phyloP scores from a whole-genome alignment of 1,140 invertebrate species.

The Scaptodrosophila lebanonensis region DNA sequence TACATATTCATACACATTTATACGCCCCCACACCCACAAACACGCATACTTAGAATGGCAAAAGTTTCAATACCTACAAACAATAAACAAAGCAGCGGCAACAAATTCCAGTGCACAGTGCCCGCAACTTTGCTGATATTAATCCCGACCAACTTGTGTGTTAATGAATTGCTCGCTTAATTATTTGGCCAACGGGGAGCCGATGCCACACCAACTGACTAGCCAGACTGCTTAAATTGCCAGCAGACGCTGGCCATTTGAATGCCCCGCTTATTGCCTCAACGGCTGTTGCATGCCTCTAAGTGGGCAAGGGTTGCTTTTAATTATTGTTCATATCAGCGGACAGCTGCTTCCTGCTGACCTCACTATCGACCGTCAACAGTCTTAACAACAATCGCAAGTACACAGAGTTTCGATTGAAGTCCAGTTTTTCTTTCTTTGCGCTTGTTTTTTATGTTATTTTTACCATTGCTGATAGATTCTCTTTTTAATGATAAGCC shows the following conservation, averaged over 20 bases:
- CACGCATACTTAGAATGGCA: background rate
- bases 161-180: conserved; percentile 60
- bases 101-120: too few relatives aligned
- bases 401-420: conserved; percentile 59
- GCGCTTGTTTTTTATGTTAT: conserved; percentile 23
- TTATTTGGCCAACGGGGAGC: conserved; percentile 37
- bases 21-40: background rate
- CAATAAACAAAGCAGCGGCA: conserved; percentile 26
- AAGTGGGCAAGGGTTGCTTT: conserved; percentile 48
- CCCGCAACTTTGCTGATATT: conserved; percentile 27
- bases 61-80: too few relatives aligned
- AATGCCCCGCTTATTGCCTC: conserved; percentile 33
- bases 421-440: conserved; percentile 38
- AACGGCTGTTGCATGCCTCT: background rate
- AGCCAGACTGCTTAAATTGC: conserved; percentile 1
- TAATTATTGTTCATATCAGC: conserved; percentile 71
- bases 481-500: too few relatives aligned
- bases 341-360: conserved; percentile 49
- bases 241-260: conserved; percentile 22
- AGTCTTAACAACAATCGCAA: conserved; percentile 61
- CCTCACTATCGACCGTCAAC: too few relatives aligned
- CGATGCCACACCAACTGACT: background rate
- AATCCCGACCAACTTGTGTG: conserved; percentile 29
- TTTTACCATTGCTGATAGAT: conserved; percentile 59
- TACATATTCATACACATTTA: background rate